A percentile compares a stretch with the other conserved stretches of the same genome.
phyloP scores from a whole-genome alignment of 64 coral and sea anemone genomes.

The Pocillopora verrucosa region DNA sequence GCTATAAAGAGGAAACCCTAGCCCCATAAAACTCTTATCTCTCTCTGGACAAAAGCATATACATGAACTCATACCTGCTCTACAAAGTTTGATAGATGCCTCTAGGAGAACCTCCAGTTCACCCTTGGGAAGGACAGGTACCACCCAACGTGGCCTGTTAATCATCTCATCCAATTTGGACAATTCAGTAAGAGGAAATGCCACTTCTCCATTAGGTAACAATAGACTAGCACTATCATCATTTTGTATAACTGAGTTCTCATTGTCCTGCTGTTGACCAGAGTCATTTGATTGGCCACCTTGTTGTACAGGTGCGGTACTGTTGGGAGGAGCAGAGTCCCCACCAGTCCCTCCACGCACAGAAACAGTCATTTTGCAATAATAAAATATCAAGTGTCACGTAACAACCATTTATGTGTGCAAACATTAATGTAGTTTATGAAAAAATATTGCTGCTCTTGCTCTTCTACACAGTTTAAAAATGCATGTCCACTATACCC shows the following conservation, averaged over 20 bases:
- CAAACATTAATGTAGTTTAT: constrained; percentile 39
- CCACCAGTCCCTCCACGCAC: constrained; percentile 60
- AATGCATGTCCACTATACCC: not conserved
- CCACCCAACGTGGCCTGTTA: constrained; percentile 92
- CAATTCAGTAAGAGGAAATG: constrained; percentile 82
- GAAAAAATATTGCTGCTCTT: constrained; percentile 7
- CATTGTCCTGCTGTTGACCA: constrained; percentile 49
- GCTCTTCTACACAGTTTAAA: not conserved
- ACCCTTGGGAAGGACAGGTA: constrained; percentile 96
- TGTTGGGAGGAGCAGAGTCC: constrained; percentile 20
- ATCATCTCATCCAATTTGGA: constrained; percentile 98
- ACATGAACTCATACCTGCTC: constrained; percentile 66
- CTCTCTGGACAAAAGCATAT: too few species aligned
- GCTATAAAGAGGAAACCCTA: too few species aligned
- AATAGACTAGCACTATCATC: constrained; percentile 58
- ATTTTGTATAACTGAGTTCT: constrained; percentile 31
- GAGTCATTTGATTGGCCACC: constrained; percentile 52
- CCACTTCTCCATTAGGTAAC: constrained; percentile 82
- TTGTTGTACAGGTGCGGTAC: constrained; percentile 55
- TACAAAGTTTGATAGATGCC: constrained; percentile 91
- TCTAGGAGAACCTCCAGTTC: constrained; percentile 94
- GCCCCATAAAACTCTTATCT: too few species aligned
- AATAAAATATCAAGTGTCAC: constrained; percentile 12
- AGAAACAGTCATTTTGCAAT: constrained; percentile 54
- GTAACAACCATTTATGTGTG: constrained; percentile 10